Base-by-base conservation (phyloP, 2,888 invertebrate species). In the Chloroclysta siterata region DNA sequence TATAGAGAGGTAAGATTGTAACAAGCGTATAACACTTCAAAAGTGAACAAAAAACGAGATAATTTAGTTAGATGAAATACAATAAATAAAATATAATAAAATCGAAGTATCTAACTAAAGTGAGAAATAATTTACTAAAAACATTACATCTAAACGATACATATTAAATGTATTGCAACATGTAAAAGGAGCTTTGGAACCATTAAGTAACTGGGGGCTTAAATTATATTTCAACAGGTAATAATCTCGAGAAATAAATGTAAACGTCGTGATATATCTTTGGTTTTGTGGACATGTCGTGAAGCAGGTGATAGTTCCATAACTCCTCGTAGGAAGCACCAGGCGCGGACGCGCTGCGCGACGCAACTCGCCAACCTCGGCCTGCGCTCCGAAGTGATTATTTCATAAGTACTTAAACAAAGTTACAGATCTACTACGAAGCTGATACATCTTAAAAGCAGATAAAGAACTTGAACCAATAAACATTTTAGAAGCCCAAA, bases 81-180 rank as follows among this genome's bases (percentile, higher is more conserved):
- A 90, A 90, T 90, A 89, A 92, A 91, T 90, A 90, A 88, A 86
- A 87, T 88, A 82, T 53, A 85, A 83, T 88, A 87, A 88, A 88
- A 89, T 86, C 84, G 53, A 86, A 85, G 82, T 84, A 82, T 83
- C 86, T 93, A 90, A 90, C 87, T 89, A 88, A 91, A 85, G 84
- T 85, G 88, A 87, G 89, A 90, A 92, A 93, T 92, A 92, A 93
- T 91, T 93, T 91, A 92, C 91, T 93, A 92, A 75, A 54, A 86
- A 84, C 83, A 87, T 90, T 91, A 92, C 88, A 90, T 82, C 90
- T 91, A 90, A 86, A 89, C 80, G 85, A 89, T 86, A 90, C 81
- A 85, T 68, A 71, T 69, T 68, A 53, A 87, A 88, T 88, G 88
- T 91, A 93, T 92, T 91, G 92, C 92, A 92, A 92, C 89, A 89